phyloP scores from a whole-genome alignment of 1,140 invertebrate species.

The Lepidurus packardi region DNA sequence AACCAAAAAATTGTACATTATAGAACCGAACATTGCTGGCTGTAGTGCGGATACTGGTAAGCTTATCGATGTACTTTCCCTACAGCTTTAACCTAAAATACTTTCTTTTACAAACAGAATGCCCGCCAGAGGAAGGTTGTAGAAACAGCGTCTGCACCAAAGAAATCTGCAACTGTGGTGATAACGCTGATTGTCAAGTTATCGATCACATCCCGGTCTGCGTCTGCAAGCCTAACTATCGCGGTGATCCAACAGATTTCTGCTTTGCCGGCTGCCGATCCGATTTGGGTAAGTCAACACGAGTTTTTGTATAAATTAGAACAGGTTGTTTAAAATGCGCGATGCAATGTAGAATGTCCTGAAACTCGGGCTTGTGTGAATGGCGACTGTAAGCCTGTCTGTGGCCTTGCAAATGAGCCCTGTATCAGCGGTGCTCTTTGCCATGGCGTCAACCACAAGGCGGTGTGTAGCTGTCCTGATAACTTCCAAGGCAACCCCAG shows the following conservation, averaged over 20 bases:
- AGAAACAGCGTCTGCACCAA: constrained; percentile 76
- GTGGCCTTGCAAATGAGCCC: constrained; percentile 53
- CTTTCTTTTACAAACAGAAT: constrained; percentile 50
- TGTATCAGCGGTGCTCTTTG: constrained; percentile 77
- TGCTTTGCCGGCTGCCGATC: constrained; percentile 67
- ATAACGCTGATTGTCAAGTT: constrained; percentile 72
- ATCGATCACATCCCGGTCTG: constrained; percentile 78
- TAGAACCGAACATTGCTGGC: constrained; percentile 47
- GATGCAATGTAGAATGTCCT: constrained; percentile 55
- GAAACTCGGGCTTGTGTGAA: constrained; percentile 70
- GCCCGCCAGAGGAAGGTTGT: constrained; percentile 68
- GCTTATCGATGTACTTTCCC: too few relatives aligned
- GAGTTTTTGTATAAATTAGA: too few relatives aligned
- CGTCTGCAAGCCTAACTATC: constrained; percentile 67
- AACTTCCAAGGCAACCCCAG: constrained; percentile 76
- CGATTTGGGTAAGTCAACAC: constrained; percentile 48
- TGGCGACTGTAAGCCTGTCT: constrained; percentile 76
- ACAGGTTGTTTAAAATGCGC: too few relatives aligned
- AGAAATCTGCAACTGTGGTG: constrained; percentile 73
- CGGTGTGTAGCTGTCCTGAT: constrained; percentile 69
- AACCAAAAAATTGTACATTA: too few relatives aligned
- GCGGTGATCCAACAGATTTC: constrained; percentile 74
- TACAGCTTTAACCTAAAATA: too few relatives aligned
- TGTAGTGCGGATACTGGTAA: constrained; percentile 60
- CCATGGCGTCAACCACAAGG: constrained; percentile 62